Percentiles rank a stretch among this genome's conserved stretches.
Conservation (phyloP, 1,140 invertebrate genomes). For the Drosophila equinoxialis region DNA sequence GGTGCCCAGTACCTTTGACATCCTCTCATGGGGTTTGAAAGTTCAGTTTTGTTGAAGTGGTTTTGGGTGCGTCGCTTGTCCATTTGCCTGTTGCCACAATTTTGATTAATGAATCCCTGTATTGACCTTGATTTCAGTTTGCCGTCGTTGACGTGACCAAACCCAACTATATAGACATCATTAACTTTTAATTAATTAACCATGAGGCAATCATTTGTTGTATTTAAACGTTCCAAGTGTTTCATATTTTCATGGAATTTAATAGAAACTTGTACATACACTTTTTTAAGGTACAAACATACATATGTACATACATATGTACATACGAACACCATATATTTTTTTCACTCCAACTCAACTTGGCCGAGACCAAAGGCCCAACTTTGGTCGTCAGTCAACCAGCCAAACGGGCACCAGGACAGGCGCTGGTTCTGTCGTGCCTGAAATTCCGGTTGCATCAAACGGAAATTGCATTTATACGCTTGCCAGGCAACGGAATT, state of each 20-base stretch:
- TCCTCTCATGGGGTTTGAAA: conserved; percentile 13
- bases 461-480: conserved; percentile 78
- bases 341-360: not conserved
- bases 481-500: conserved; percentile 44
- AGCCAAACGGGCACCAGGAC: conserved; percentile 36
- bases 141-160: conserved; percentile 19
- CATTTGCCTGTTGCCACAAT: conserved; percentile 12
- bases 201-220: conserved; percentile 2
- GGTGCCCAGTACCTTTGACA: conserved; percentile 5
- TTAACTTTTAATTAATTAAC: conserved; percentile 12
- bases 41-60: conserved; percentile 12
- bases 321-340: not conserved
- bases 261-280: not conserved
- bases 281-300: no score
- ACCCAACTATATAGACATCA: conserved; percentile 8
- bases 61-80: conserved; percentile 7
- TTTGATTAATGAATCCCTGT: conserved; percentile 9
- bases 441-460: conserved; percentile 70
- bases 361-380: not conserved
- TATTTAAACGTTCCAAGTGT: not conserved
- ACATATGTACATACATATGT: not conserved
- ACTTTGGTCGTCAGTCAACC: conserved; percentile 41
- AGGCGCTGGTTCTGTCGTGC: conserved; percentile 8
- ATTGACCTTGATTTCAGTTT: conserved; percentile 27
- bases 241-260: not conserved